Conservation (phyloP, 2,888 invertebrate species). For the Caenorhabditis doughertyi region DNA sequence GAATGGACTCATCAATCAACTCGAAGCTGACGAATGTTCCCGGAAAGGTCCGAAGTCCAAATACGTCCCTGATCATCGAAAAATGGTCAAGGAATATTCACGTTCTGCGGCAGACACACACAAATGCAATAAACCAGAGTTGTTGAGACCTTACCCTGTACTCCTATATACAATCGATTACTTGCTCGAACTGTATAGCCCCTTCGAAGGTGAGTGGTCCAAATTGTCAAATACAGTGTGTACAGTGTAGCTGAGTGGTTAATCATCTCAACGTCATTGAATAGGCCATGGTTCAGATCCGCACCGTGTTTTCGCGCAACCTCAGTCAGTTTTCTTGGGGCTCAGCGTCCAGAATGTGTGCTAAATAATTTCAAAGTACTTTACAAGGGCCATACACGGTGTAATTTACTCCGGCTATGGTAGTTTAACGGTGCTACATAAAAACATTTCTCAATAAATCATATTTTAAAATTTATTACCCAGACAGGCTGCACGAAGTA, state of each 20-base stretch:
- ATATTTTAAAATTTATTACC: slow-evolving; percentile 2
- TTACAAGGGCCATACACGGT: slow-evolving; percentile 61
- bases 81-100: slow-evolving; percentile 70
- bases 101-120: slow-evolving; percentile 69
- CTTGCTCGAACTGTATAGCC: slow-evolving; percentile 58
- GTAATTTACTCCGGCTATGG: slow-evolving; percentile 57
- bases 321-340: slow-evolving; percentile 58
- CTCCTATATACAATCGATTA: slow-evolving; percentile 64
- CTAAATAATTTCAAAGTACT: slow-evolving; percentile 43
- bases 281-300: not conserved
- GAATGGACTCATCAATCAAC: slow-evolving; percentile 64
- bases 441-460: not conserved
- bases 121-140: slow-evolving; percentile 47
- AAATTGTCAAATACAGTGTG: not conserved
- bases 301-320: slow-evolving; percentile 65
- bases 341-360: slow-evolving; percentile 63
- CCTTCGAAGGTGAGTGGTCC: slow-evolving; percentile 19
- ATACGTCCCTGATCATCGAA: slow-evolving; percentile 31
- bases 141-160: slow-evolving; percentile 63
- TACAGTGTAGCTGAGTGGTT: slow-evolving; percentile 19
- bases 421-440: slow-evolving; percentile 64
- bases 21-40: slow-evolving; percentile 57
- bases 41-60: slow-evolving; percentile 17
- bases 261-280: not conserved
- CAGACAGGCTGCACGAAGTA: slow-evolving; percentile 41